Conservation (phyloP, 2,797 vertebrate species). For the Mus caroli region DNA sequence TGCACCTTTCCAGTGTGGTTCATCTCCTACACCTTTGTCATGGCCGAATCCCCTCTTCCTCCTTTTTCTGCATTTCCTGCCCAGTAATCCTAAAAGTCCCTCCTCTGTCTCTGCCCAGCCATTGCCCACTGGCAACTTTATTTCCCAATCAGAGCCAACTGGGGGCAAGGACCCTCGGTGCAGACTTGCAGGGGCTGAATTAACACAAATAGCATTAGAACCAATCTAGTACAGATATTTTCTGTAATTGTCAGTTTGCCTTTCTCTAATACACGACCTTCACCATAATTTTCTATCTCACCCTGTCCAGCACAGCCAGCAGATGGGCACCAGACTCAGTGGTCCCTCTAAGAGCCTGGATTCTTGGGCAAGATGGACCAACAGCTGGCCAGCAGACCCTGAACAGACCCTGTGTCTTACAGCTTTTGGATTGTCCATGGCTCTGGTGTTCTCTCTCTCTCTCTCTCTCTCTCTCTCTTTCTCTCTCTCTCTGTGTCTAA, state of each 20-base stretch:
- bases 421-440: not conserved
- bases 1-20: no score
- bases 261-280: not conserved
- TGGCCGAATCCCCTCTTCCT: not conserved
- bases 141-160: not conserved
- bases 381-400: not conserved
- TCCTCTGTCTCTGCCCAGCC: not conserved
- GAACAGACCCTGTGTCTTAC: not conserved
- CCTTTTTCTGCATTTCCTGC: no score
- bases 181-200: not conserved
- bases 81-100: not conserved
- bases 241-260: not conserved
- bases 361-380: not conserved
- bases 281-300: not conserved
- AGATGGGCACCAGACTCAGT: not conserved
- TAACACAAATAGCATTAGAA: not conserved
- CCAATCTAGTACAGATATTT: not conserved
- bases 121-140: not conserved
- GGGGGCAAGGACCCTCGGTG: not conserved
- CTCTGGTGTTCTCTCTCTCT: not conserved
- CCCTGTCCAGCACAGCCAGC: not conserved
- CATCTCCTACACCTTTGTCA: not conserved
- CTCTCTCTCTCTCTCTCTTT: no score
- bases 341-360: not conserved
- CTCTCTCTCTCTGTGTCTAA: not conserved